Conservation (phyloP, 2,888 invertebrate species). For the Machimus rusticus region DNA sequence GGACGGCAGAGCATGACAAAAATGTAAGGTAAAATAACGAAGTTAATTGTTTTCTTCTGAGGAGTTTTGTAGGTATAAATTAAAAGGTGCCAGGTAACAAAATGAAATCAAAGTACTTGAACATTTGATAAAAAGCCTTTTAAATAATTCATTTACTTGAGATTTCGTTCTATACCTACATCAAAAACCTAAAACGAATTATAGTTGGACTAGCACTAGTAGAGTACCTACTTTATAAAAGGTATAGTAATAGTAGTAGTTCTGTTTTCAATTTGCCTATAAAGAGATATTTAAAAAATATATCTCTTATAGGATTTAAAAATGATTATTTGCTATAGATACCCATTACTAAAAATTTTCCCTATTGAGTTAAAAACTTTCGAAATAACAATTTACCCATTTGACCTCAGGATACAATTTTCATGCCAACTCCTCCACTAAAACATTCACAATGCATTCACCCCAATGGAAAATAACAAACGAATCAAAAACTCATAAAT, state of each 20-base stretch:
- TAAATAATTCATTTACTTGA: not conserved
- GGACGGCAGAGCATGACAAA: not conserved
- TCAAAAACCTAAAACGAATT: not conserved
- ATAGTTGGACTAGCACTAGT: not conserved
- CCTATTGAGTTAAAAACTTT: not conserved
- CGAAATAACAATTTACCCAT: not conserved
- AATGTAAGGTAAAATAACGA: not conserved
- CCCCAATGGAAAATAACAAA: not conserved
- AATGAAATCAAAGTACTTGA: not conserved
- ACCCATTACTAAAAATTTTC: not conserved
- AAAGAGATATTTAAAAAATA: too few relatives aligned
- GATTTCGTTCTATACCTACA: too few relatives aligned
- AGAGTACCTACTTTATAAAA: too few relatives aligned
- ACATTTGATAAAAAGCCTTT: not conserved
- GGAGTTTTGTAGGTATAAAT: not conserved
- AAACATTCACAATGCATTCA: not conserved
- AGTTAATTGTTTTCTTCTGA: not conserved
- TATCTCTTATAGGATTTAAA: too few relatives aligned
- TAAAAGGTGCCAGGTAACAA: not conserved
- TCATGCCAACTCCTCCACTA: not conserved
- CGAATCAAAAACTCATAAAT: constrained; percentile 15
- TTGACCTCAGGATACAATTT: not conserved
- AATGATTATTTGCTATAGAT: too few relatives aligned
- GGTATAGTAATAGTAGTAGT: too few relatives aligned
- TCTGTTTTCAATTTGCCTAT: too few relatives aligned